Evolutionary conservation across 2,113 vertebrate species (phyloP), one percentile per base, ranked within the genome.

Genomic region (Grammomys surdaster): DNA sequence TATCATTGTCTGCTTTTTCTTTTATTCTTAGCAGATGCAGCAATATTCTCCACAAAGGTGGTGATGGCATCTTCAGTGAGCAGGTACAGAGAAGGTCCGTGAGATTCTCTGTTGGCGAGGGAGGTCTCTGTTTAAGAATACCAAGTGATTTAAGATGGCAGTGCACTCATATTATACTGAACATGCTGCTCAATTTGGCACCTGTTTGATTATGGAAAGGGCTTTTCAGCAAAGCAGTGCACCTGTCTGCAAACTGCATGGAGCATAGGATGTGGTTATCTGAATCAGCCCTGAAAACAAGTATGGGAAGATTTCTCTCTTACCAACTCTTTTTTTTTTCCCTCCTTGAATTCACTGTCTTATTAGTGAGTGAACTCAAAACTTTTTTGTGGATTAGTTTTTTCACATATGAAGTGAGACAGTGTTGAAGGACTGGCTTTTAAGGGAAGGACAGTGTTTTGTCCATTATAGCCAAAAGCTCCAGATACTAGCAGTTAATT

Each of bases 401-500:
- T 97, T 98, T 98, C 92, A 96, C 92, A 96, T 97, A 97, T 96
- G 96, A 98, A 95, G 70, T 95, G 95, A 98, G 96, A 97, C 85
- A 97, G 97, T 97, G 94, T 97, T 98, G 95, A 98, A 98, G 91
- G 92, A 95, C 91, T 96, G 82, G 97, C 94, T 98, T 95, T 97
- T 98, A 98, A 98, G 93, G 97, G 96, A 97, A 98, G 97, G 97
- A 98, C 98, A 98, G 95, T 98, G 97, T 96, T 98, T 98, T 98
- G 98, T 97, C 97, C 96, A 98, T 98, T 98, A 98, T 89, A 97
- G 85, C 54, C 97, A 94, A 97, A 96, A 98, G 98, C 86, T 92
- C 95, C 97, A 96, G 98, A 98, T 98, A 97, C 97, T 97, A 81
- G 95, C 97, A 98, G 98, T 98, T 98, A 98, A 98, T 98, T 97